Base-by-base conservation (phyloP, 2,797 vertebrate species). In the Hafferia zeledoni region DNA sequence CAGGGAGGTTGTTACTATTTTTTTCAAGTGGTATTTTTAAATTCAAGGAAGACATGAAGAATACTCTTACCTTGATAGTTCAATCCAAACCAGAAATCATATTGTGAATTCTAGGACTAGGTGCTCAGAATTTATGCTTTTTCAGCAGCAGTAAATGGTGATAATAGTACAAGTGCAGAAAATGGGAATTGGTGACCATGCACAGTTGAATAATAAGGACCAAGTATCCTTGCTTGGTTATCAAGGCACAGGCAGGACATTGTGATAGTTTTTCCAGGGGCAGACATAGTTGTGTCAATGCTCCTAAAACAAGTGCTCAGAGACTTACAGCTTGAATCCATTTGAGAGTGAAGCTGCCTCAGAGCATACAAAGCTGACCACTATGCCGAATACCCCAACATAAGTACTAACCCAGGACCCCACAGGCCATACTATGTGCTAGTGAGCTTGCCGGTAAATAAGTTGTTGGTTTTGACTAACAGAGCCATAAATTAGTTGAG, bases 381-480 rank as follows among this genome's bases (percentile, higher is more conserved):
- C 47, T 65, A 27, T 50, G 37, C 47, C 1, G 3, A 87, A 47
- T 50, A 49, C 5, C 5, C n/a, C 18, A 6, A 47, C 0, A 1
- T 59, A 90, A 90, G 87, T 59, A 80, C 52, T 64, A 95, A 67
- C 12, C 13, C 47, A 92, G 37, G 24, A 22, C 17, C 80, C 49
- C 72, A 87, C 19, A 75, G 81, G 24, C 35, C 78, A 13, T 55
- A 65, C 17, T 78, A 30, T 9, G 6, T 70, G 33, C 56, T 84
- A 74, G 49, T 57, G 71, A 67, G 53, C 35, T 87, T 85, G 24
- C 28, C 85, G 28, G 35, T 77, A 39, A 86, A 69, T 67, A 90
- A 64, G 41, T 56, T 89, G 75, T 90, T 92, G 78, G 43, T 83
- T 97, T 91, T 95, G 83, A 95, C 76, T 87, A 68, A 57, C 37